Conservation (phyloP, 1,140 invertebrate genomes). For the Neuroterus valhalla region DNA sequence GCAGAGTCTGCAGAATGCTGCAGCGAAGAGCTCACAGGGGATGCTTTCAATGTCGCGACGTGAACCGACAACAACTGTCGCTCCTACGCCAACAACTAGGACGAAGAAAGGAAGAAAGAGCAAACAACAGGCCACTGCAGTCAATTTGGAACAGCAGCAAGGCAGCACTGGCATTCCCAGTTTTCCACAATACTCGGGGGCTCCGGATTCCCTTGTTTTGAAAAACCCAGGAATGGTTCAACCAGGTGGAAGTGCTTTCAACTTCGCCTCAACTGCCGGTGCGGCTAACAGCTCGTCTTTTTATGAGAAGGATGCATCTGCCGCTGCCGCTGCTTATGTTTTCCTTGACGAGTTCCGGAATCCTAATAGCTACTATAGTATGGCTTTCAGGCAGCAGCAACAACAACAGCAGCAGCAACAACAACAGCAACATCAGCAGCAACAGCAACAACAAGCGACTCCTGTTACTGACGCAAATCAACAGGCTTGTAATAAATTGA, state of each 20-base stretch:
- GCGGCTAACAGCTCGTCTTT: conserved; percentile 63
- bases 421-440: conserved; percentile 66
- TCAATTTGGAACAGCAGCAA: conserved; percentile 52
- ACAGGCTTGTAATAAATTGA: conserved; percentile 67
- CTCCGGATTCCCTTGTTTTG: conserved; percentile 57
- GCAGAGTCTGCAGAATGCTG: conserved; percentile 65
- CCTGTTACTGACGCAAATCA: conserved; percentile 56
- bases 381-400: conserved; percentile 64
- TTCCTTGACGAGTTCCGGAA: conserved; percentile 71
- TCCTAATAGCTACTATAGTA: conserved; percentile 69
- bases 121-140: conserved; percentile 56
- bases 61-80: conserved; percentile 34
- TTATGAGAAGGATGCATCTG: conserved; percentile 69
- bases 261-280: conserved; percentile 63
- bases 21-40: conserved; percentile 58
- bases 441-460: conserved; percentile 55
- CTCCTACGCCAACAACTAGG: conserved; percentile 49
- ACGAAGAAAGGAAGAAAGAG: conserved; percentile 65
- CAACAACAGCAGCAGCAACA: conserved; percentile 60
- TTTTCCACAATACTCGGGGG: conserved; percentile 60
- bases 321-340: conserved; percentile 67
- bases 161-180: conserved; percentile 49
- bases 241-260: conserved; percentile 67
- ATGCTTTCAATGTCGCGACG: conserved; percentile 58
- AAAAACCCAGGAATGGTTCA: conserved; percentile 63